These are phyloP conservation scores for Montipora capricornis DNA, from an alignment of 64 coral and sea anemone species.

Conservation along the genomic window DNA sequence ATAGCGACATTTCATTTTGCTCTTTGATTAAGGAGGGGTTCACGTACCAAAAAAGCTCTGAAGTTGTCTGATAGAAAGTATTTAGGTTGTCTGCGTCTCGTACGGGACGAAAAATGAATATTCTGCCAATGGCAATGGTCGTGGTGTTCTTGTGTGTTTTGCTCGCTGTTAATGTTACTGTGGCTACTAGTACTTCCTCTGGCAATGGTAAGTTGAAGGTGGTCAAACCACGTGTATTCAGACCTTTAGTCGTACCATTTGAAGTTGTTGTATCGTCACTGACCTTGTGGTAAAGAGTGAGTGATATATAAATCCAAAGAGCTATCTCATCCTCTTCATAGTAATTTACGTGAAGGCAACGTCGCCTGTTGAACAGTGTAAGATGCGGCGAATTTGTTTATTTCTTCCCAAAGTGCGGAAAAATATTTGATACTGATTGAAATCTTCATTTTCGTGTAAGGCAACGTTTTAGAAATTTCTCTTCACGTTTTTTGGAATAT, in stretches of 20 bases:
- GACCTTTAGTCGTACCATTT: background rate
- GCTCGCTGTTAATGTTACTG: background rate
- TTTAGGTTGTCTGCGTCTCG: background rate
- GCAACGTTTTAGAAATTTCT: background rate
- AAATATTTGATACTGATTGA: no score
- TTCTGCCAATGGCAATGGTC: background rate
- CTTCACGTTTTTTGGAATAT: background rate
- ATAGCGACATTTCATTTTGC: no score
- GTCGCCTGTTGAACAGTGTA: no score
- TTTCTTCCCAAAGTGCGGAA: no score
- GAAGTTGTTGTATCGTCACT: background rate
- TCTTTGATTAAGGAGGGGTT: background rate
- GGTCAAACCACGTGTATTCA: background rate
- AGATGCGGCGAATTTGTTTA: background rate
- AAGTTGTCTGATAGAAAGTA: background rate
- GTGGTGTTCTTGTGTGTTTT: slow-evolving; percentile 9
- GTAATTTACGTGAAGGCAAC: background rate
- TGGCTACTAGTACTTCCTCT: background rate
- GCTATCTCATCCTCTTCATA: background rate
- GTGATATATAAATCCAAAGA: background rate
- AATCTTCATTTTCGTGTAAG: no score
- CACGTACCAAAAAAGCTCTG: background rate
- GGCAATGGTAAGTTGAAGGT: slow-evolving; percentile 1
- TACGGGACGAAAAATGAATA: background rate
- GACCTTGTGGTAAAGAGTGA: background rate